A percentile compares a stretch with the other conserved stretches of the same genome.
phyloP scores from a whole-genome alignment of 2,797 vertebrate genomes.

The Chromobotia macracanthus region DNA sequence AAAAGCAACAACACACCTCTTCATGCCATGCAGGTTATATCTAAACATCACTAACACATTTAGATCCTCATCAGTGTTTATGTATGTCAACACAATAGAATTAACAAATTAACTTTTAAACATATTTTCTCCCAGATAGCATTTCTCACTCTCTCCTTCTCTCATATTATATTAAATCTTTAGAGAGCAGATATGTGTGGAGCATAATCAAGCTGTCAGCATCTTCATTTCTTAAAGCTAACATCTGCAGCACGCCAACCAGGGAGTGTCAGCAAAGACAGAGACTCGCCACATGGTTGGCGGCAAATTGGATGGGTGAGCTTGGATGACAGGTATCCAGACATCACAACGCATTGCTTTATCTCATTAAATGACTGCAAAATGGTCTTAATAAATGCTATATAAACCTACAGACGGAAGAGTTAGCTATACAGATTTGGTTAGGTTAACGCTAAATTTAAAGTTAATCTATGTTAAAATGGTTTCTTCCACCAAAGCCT shows the following conservation, averaged over 20 bases:
- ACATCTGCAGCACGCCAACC: constrained; percentile 72
- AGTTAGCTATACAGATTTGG: background rate
- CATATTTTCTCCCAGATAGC: constrained; percentile 19
- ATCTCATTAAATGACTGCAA: constrained; percentile 23
- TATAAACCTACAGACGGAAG: background rate
- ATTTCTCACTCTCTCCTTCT: constrained; percentile 10
- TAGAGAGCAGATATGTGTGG: constrained; percentile 59
- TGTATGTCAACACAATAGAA: background rate
- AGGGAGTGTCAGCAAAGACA: constrained; percentile 67
- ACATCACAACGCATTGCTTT: constrained; percentile 3
- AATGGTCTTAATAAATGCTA: constrained; percentile 1
- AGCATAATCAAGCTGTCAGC: constrained; percentile 73
- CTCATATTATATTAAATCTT: constrained; percentile 12
- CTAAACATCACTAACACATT: background rate
- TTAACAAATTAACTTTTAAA: constrained; percentile 12
- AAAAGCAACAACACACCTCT: too few relatives aligned
- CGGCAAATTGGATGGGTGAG: constrained; percentile 35
- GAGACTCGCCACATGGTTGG: constrained; percentile 28
- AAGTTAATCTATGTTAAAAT: background rate
- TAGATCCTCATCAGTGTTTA: background rate
- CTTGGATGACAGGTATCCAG: constrained; percentile 41
- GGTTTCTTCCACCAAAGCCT: background rate
- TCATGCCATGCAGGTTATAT: too few relatives aligned
- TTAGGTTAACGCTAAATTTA: too few relatives aligned
- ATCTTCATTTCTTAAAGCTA: constrained; percentile 65